Evolutionary conservation across 1,140 invertebrate species (phyloP).

Genomic region (Ptiloglossa arizonensis): DNA sequence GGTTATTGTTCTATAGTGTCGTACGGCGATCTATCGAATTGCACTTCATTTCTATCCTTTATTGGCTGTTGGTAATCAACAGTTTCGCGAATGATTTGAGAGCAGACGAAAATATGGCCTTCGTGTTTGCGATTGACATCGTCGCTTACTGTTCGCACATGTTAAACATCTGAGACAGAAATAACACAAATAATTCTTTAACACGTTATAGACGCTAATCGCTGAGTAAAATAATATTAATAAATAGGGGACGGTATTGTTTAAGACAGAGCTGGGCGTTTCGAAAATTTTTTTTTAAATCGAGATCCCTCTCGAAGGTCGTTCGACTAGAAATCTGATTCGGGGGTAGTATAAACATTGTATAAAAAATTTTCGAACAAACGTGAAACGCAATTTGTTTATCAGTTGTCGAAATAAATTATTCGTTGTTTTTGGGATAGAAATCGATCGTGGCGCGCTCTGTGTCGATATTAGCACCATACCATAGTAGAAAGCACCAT

Average conservation of each 20-base stretch:
- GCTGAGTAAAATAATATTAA: not conserved
- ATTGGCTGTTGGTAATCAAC: slow-evolving; percentile 11
- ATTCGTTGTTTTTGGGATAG: not conserved
- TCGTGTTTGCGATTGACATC: not conserved
- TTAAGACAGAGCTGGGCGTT: too few species aligned
- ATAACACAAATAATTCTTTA: slow-evolving; percentile 16
- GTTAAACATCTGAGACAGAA: not conserved
- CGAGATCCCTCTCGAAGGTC: too few species aligned
- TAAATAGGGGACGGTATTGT: not conserved
- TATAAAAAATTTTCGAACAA: too few species aligned
- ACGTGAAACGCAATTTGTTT: too few species aligned
- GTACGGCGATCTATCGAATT: slow-evolving; percentile 14
- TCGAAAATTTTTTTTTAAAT: too few species aligned
- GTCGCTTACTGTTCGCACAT: not conserved
- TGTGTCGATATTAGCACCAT: too few species aligned
- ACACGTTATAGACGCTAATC: not conserved
- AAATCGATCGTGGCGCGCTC: not conserved
- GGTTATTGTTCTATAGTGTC: slow-evolving; percentile 6
- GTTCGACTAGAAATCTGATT: too few species aligned
- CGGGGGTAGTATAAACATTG: too few species aligned
- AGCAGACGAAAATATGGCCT: not conserved
- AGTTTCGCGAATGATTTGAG: not conserved
- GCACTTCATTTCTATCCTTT: slow-evolving; percentile 11
- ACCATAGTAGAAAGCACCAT: too few species aligned
- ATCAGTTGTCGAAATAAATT: too few species aligned